phyloP scores from a whole-genome alignment of 2,888 invertebrate genomes.

The Habrosyne pyritoides region DNA sequence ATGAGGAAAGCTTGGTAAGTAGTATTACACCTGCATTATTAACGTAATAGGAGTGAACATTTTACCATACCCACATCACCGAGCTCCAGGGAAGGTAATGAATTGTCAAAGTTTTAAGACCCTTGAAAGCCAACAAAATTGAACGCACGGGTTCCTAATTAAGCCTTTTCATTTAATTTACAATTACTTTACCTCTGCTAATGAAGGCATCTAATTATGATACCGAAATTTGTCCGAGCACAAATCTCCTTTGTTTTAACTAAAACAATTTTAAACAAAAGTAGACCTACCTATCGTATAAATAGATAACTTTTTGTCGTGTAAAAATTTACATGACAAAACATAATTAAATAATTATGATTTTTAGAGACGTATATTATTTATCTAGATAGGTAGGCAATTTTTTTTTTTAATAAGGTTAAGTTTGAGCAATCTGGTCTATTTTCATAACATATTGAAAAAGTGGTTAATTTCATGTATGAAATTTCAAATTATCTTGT shows the following conservation, averaged over 20 bases:
- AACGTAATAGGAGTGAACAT: not conserved
- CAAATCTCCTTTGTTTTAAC: not conserved
- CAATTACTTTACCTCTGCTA: not conserved
- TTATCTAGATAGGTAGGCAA: too few relatives aligned
- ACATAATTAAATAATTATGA: too few relatives aligned
- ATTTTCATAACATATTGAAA: too few relatives aligned
- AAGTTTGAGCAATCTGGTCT: too few relatives aligned
- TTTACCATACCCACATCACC: not conserved
- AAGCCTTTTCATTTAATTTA: constrained; percentile 1
- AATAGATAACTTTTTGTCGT: not conserved
- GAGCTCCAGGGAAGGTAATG: not conserved
- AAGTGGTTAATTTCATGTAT: too few relatives aligned
- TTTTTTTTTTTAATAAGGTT: too few relatives aligned
- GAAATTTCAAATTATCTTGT: too few relatives aligned
- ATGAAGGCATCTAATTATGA: constrained; percentile 1
- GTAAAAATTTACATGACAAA: too few relatives aligned
- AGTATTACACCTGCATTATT: not conserved
- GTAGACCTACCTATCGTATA: not conserved
- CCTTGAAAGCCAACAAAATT: not conserved
- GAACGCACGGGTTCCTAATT: not conserved
- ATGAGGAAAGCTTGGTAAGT: not conserved
- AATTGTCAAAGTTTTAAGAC: not conserved
- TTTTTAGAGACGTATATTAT: too few relatives aligned
- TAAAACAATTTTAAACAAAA: not conserved
- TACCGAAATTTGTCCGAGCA: not conserved